phyloP scores from a whole-genome alignment of 2,888 invertebrate species.

The Dynastes maya region DNA sequence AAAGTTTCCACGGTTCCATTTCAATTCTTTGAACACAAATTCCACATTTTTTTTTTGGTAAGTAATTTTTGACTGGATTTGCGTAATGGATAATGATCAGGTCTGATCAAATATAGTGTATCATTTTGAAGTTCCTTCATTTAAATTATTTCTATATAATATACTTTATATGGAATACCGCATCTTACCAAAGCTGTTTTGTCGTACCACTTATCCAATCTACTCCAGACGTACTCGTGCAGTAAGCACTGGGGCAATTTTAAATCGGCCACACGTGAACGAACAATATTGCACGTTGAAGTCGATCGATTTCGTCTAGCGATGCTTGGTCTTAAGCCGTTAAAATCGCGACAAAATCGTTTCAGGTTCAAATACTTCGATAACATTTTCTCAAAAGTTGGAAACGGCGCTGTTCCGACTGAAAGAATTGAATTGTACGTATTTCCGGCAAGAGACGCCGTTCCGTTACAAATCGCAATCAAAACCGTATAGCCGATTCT shows the following conservation, averaged over 20 bases:
- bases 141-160: not conserved
- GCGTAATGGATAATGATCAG: too few relatives aligned
- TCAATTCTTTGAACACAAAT: too few relatives aligned
- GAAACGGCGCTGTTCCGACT: too few relatives aligned
- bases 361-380: conserved; percentile 13
- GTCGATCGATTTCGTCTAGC: conserved; percentile 12
- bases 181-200: conserved; percentile 77
- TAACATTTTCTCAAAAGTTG: conserved; percentile 6
- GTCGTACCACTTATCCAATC: conserved; percentile 78
- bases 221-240: conserved; percentile 77
- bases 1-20: too few relatives aligned
- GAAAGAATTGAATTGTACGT: too few relatives aligned
- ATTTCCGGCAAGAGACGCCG: too few relatives aligned
- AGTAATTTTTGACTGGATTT: too few relatives aligned
- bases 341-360: conserved; percentile 10
- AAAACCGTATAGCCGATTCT: too few relatives aligned
- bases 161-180: not conserved
- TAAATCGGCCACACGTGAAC: conserved; percentile 62
- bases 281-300: conserved; percentile 48
- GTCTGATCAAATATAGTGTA: not conserved
- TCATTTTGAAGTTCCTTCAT: not conserved
- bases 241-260: conserved; percentile 73
- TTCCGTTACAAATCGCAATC: too few relatives aligned
- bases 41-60: too few relatives aligned
- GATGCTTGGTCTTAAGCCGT: not conserved